Conservation (phyloP, 2,797 vertebrate species). For the Cuniculus paca region DNA sequence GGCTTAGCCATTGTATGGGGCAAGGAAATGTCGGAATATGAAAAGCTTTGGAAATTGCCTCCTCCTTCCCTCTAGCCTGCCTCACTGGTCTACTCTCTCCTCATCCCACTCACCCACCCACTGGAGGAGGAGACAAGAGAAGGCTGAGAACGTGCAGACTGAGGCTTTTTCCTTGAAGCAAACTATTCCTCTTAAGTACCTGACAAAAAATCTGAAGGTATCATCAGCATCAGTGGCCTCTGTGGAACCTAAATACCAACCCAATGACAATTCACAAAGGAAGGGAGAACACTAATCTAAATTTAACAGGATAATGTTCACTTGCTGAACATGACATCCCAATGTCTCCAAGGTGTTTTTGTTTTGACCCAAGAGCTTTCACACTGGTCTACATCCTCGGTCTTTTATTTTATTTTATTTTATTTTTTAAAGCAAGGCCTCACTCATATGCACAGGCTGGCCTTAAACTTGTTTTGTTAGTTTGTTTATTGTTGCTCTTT, state of each 20-base stretch:
- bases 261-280: not conserved
- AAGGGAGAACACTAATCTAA: not conserved
- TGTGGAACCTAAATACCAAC: not conserved
- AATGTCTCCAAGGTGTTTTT: not conserved
- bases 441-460: not conserved
- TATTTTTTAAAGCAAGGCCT: not conserved
- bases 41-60: constrained; percentile 15
- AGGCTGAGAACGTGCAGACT: not conserved
- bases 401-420: not conserved
- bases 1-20: not conserved
- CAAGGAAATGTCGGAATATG: not conserved
- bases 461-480: not conserved
- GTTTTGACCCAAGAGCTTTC: not conserved
- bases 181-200: not conserved
- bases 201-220: not conserved
- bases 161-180: not conserved
- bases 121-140: not conserved
- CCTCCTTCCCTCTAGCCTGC: not conserved
- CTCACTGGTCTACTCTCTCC: not conserved
- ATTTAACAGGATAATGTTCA: not conserved
- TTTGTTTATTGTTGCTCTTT: not conserved
- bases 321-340: not conserved
- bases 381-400: not conserved
- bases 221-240: not conserved
- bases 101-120: not conserved